phyloP scores from a whole-genome alignment of 2,888 invertebrate species.

The Lordiphosa andalusiaca region DNA sequence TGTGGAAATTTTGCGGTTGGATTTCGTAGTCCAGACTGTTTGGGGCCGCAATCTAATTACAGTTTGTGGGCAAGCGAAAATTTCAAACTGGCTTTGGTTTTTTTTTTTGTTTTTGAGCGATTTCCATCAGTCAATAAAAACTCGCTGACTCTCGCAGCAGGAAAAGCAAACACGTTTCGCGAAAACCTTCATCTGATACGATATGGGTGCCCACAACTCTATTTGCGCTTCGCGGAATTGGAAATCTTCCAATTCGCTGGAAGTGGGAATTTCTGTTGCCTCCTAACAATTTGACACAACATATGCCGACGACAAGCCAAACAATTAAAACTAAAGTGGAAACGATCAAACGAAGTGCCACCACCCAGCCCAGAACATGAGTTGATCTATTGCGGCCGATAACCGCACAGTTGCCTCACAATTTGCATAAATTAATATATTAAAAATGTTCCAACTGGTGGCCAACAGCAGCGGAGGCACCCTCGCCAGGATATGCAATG shows the following conservation, averaged over 20 bases:
- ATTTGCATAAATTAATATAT: constrained; percentile 78
- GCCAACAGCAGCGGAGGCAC: constrained; percentile 41
- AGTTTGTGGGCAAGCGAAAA: constrained; percentile 59
- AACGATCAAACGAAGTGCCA: constrained; percentile 76
- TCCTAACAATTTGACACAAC: constrained; percentile 53
- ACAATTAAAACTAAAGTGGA: constrained; percentile 78
- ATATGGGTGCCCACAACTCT: constrained; percentile 61
- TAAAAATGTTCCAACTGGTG: constrained; percentile 44
- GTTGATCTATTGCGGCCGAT: constrained; percentile 54
- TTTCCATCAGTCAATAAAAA: constrained; percentile 78
- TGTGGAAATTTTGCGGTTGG: constrained; percentile 25
- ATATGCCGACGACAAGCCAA: constrained; percentile 64
- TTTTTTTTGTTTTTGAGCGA: constrained; percentile 55
- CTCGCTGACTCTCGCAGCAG: constrained; percentile 53
- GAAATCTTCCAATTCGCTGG: constrained; percentile 56
- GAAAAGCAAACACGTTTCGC: constrained; percentile 48
- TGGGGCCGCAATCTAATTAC: constrained; percentile 65
- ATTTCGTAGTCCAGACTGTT: constrained; percentile 13
- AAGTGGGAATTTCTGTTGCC: constrained; percentile 50
- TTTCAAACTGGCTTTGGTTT: constrained; percentile 33
- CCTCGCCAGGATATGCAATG: constrained; percentile 36
- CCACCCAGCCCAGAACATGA: constrained; percentile 40
- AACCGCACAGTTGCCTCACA: constrained; percentile 46
- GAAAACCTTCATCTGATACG: constrained; percentile 57
- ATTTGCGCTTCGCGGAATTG: constrained; percentile 56